Evolutionary conservation across 2,797 vertebrate genomes (phyloP).

Genomic region (Poecilia velifera): DNA sequence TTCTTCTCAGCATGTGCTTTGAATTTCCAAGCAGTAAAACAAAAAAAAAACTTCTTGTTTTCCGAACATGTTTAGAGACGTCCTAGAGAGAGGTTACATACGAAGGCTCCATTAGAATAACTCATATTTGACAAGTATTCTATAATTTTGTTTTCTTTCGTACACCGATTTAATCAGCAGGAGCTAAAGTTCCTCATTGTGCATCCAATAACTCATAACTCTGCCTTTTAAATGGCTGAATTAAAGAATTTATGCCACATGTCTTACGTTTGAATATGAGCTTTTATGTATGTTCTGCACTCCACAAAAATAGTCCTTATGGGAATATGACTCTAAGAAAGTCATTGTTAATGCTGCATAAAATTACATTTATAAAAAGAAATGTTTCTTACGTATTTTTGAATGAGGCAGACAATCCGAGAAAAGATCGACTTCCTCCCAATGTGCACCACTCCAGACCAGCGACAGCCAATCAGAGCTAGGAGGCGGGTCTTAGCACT

Average conservation of each 20-base stretch:
- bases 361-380: no score
- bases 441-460: no score
- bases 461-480: no score
- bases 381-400: no score
- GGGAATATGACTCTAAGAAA: neutral
- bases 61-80: neutral
- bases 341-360: neutral
- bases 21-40: neutral
- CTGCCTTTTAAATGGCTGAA: neutral
- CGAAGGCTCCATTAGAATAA: neutral
- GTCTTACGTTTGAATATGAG: neutral
- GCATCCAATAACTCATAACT: neutral
- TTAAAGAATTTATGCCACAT: neutral
- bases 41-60: neutral
- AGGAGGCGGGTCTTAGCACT: no score
- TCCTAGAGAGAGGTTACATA: neutral
- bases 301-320: neutral
- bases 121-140: neutral
- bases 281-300: neutral
- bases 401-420: no score
- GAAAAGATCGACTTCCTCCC: no score
- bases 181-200: neutral
- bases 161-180: neutral
- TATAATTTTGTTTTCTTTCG: neutral
- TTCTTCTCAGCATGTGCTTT: neutral